Evolutionary conservation across 2,113 vertebrate genomes (phyloP), one percentile per base, ranked within the genome.

Genomic region (Entelurus aequoreus): DNA sequence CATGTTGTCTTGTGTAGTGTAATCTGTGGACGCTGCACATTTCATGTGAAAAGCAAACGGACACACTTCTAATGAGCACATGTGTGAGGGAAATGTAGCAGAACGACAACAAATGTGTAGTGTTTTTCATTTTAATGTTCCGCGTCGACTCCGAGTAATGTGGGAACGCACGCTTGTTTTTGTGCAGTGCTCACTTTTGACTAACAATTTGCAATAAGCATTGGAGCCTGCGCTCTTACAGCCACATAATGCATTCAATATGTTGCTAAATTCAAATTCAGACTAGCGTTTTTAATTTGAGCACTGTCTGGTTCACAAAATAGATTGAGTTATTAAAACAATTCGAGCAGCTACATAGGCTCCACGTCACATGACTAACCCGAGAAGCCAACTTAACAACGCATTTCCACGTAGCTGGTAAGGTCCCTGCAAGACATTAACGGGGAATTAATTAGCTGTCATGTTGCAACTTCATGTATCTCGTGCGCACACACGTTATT

Each of bases 371-470:
- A 47, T 48, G 37, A 47, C 56, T 54, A 66, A 59, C 71, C 38
- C 15, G 14, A 28, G 15, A 63, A 19, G 19, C 19, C 28, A 28
- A 28, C 28, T 1, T 4, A 28, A 28, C 28, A 69, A 62, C 48
- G 48, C 54, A 57, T 11, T 57, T 42, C 42, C 38, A 50, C 69
- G 52, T 55, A 71, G 74, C 77, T 62, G 60, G 38, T 51, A 35
- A 28, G 40, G 65, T 68, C 69, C 62, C 46, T 68, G 10, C 48
- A 52, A 68, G 48, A 59, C 65, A 68, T 67, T 42, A 71, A 65
- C 53, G 50, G 19, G 48, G 37, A 58, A 77, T 74, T 53, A 74
- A 74, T 69, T 35, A 59, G 21, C 19, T 36, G 19, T 60, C 0
- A 0, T 69, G 54, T 50, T 69, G 63, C 59, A 69, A 60, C 50